phyloP scores from a whole-genome alignment of 2,113 vertebrate species.

The Heptranchias perlo region DNA sequence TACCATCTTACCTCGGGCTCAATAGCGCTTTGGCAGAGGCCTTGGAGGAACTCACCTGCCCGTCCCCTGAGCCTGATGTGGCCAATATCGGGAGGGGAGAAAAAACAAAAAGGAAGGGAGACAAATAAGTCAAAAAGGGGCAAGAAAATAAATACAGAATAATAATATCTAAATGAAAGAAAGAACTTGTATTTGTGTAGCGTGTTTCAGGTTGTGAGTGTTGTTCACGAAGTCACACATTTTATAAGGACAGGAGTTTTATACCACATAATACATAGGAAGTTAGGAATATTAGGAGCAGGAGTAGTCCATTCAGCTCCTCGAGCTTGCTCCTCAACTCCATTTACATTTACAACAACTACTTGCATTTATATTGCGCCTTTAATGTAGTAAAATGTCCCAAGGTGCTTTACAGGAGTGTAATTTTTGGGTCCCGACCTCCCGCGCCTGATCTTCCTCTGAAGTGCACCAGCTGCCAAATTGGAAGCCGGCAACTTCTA shows the following conservation, averaged over 20 bases:
- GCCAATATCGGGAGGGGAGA: not conserved
- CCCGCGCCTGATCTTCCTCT: not conserved
- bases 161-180: not conserved
- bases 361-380: not conserved
- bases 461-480: not conserved
- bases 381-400: not conserved
- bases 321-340: not conserved
- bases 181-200: not conserved
- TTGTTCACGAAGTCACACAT: not conserved
- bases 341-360: not conserved
- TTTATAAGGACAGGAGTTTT: too few relatives aligned
- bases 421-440: not conserved
- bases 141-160: not conserved
- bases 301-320: not conserved
- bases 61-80: not conserved
- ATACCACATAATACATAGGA: too few relatives aligned
- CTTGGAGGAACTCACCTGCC: not conserved
- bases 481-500: not conserved
- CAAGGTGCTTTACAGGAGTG: not conserved
- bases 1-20: not conserved
- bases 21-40: not conserved
- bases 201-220: not conserved
- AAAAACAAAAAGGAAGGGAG: not conserved
- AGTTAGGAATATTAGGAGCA: too few relatives aligned
- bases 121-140: not conserved